Evolutionary conservation across 1,140 invertebrate species (phyloP).

Genomic region (Drosophila obscura): DNA sequence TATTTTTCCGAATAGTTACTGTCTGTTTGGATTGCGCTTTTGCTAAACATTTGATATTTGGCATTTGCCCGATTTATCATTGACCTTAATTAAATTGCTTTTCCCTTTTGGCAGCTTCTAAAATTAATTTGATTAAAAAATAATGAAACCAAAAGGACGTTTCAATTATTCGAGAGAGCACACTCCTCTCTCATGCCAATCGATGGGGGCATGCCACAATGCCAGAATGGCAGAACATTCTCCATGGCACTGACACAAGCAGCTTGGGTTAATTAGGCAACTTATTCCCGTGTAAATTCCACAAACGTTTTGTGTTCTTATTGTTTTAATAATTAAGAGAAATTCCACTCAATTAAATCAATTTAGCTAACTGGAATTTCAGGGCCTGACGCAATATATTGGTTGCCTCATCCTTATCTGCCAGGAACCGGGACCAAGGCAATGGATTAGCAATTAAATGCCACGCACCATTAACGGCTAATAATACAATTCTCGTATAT

Average conservation of each 20-base stretch:
- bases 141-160: slow-evolving; percentile 16
- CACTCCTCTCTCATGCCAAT: not conserved
- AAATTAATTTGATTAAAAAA: slow-evolving; percentile 5
- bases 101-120: not conserved
- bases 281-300: slow-evolving; percentile 44
- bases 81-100: slow-evolving; percentile 22
- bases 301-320: slow-evolving; percentile 35
- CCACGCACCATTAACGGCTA: slow-evolving; percentile 75
- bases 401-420: slow-evolving; percentile 28
- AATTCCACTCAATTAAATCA: slow-evolving; percentile 65
- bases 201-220: too few species aligned
- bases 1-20: slow-evolving; percentile 16
- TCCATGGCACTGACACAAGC: slow-evolving; percentile 26
- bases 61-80: not conserved
- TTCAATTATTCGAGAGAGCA: slow-evolving; percentile 8
- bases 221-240: slow-evolving; percentile 26
- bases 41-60: slow-evolving; percentile 7
- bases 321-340: slow-evolving; percentile 62
- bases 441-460: slow-evolving; percentile 80
- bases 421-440: slow-evolving; percentile 13
- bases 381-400: slow-evolving; percentile 32
- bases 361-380: slow-evolving; percentile 31
- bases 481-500: slow-evolving; percentile 48
- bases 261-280: slow-evolving; percentile 44
- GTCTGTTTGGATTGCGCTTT: slow-evolving; percentile 28